Base-by-base conservation (phyloP, 2,888 invertebrate species). In the Dolomedes plantarius region DNA sequence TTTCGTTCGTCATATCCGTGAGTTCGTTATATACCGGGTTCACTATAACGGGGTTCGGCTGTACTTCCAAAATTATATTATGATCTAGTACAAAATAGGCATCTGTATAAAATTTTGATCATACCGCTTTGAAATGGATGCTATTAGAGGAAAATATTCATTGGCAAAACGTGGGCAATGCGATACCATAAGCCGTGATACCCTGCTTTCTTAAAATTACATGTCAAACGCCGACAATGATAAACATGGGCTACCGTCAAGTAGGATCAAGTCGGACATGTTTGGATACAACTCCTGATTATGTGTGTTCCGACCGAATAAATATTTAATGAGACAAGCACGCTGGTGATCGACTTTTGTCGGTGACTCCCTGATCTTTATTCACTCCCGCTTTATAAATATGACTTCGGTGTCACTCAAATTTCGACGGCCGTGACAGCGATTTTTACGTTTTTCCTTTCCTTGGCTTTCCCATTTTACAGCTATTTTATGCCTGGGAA, bases 341-440 rank as follows among this genome's bases (percentile, higher is more conserved):
- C 1, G 56, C 23, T 23, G 36, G 36, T 36, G 36, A 36, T 36
- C 36, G 6, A 36, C 36, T 36, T 36, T 36, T 36, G 5, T 36
- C 5, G 36, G 36, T 36, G 9, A 46, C 46, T 19, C 56, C 11
- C 36, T 23, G 19, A 23, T 56, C 23, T 56, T 23, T 3, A 56
- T 56, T 2, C 56, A 23, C 23, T 56, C 56, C 56, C 75, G 50
- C 46, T 69, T 69, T 82, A 23, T 69, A 82, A 71, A 82, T 75
- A 77, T 85, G 83, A 85, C 77, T 72, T 71, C 76, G 56, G 77
- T 85, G 77, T 85, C 83, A 85, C 72, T 77, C 77, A 85, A 85
- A 77, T 72, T 85, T 71, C 73, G 83, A 85, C 77, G 77, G 71
- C 83, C 65, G 72, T 77, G 83, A 85, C 83, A 77, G 83, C 80